A percentile compares a stretch with the other conserved stretches of the same genome.
Evolutionary conservation across 2,797 vertebrate species (phyloP).

Genomic region (Micropoecilia bifurca): DNA sequence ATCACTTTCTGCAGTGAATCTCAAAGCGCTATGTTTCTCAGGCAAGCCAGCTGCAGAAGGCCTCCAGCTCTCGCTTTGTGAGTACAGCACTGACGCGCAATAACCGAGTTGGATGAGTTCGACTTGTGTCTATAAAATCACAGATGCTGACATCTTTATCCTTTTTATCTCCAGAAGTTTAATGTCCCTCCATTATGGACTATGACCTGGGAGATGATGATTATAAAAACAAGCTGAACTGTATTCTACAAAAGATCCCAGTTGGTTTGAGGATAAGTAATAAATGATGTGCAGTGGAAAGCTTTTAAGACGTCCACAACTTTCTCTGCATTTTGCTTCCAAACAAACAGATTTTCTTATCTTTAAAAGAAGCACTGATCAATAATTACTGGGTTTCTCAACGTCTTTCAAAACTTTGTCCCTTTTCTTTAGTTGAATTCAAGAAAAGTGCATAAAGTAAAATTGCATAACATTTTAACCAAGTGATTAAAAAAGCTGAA

Average conservation of each 20-base stretch:
- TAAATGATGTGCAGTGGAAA: not conserved
- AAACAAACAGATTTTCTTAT: not conserved
- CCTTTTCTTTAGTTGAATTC: not conserved
- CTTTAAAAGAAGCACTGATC: not conserved
- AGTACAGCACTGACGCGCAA: constrained; percentile 62
- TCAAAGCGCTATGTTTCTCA: constrained; percentile 53
- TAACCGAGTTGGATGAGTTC: constrained; percentile 41
- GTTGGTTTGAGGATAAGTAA: not conserved
- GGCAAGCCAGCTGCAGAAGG: constrained; percentile 55
- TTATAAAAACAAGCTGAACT: no score
- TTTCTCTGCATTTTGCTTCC: not conserved
- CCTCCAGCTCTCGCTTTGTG: constrained; percentile 76
- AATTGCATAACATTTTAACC: not conserved
- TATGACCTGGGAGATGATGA: no score
- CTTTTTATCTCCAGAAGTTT: no score
- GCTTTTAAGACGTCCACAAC: not conserved
- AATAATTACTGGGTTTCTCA: not conserved
- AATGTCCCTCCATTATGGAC: no score
- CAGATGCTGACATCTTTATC: no score
- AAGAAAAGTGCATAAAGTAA: not conserved
- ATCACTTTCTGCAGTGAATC: constrained; percentile 20
- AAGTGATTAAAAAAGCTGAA: not conserved
- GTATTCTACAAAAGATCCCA: not conserved
- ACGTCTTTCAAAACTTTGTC: not conserved
- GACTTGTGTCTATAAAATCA: constrained; percentile 12